Percentiles rank a stretch among this genome's conserved stretches.
These are phyloP conservation scores for Salmo trutta DNA, from an alignment of 2,797 vertebrate species.

Conservation along the genomic window DNA sequence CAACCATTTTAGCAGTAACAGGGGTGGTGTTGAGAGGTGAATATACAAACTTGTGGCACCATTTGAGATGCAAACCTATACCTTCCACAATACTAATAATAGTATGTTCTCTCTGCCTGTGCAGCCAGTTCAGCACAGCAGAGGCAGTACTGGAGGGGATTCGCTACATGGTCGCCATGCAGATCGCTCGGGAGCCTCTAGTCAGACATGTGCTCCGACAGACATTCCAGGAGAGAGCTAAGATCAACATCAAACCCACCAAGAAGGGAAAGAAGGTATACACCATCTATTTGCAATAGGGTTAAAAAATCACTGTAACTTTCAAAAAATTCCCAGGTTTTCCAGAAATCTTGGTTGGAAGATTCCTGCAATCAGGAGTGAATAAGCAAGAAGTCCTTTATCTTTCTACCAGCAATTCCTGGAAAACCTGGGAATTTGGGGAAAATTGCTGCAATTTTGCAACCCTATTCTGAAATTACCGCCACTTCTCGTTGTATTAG, in stretches of 20 bases:
- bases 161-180: conserved; percentile 90
- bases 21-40: no score
- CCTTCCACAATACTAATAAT: background rate
- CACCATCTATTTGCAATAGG: background rate
- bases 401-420: background rate
- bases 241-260: conserved; percentile 86
- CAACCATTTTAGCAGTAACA: background rate
- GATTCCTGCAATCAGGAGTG: background rate
- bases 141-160: conserved; percentile 88
- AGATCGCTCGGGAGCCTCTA: conserved; percentile 87
- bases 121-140: conserved; percentile 83
- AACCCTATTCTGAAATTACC: background rate
- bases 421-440: background rate
- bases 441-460: background rate
- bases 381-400: background rate
- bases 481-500: background rate
- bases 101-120: background rate
- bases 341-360: background rate
- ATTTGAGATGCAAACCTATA: background rate
- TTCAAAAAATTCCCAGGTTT: background rate
- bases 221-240: conserved; percentile 89
- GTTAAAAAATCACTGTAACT: background rate
- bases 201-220: conserved; percentile 89
- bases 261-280: conserved; percentile 89
- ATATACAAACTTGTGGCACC: no score